These are phyloP conservation scores for Schizotus pectinicornis DNA, from an alignment of 2,888 invertebrate species.

Conservation along the genomic window DNA sequence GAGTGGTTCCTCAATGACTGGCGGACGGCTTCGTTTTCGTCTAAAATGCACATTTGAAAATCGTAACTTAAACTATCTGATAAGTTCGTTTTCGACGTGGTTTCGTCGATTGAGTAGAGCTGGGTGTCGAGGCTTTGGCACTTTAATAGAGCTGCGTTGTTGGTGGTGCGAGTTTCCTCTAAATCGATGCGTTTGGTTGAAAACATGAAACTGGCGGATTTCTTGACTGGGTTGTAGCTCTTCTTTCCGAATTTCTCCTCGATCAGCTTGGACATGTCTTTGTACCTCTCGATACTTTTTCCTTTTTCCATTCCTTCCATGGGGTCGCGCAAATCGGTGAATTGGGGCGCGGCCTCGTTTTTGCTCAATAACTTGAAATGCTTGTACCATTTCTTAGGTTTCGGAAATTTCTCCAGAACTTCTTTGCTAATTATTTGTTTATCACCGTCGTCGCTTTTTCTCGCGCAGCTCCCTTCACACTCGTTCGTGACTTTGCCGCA, in stretches of 20 bases:
- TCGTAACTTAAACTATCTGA: slow-evolving; percentile 49
- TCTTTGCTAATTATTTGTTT: slow-evolving; percentile 51
- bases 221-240: slow-evolving; percentile 54
- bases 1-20: no score
- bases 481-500: slow-evolving; percentile 21
- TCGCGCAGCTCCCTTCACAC: slow-evolving; percentile 11
- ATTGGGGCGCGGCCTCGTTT: slow-evolving; percentile 55
- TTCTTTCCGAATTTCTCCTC: slow-evolving; percentile 69
- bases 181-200: slow-evolving; percentile 49
- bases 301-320: slow-evolving; percentile 70
- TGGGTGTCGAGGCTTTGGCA: slow-evolving; percentile 54
- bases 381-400: slow-evolving; percentile 72
- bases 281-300: slow-evolving; percentile 73
- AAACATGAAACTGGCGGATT: slow-evolving; percentile 56
- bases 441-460: slow-evolving; percentile 27
- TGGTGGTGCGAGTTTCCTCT: slow-evolving; percentile 41
- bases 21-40: slow-evolving; percentile 36
- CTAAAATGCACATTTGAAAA: slow-evolving; percentile 52
- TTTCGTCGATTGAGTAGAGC: slow-evolving; percentile 43
- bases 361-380: slow-evolving; percentile 64
- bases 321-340: slow-evolving; percentile 62
- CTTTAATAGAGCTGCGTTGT: slow-evolving; percentile 48
- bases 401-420: slow-evolving; percentile 58
- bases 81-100: slow-evolving; percentile 24
- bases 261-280: slow-evolving; percentile 74